Percentiles rank a stretch among this genome's conserved stretches.
Conservation (phyloP, 2,113 vertebrate genomes). For the Chascanopsetta lugubris region DNA sequence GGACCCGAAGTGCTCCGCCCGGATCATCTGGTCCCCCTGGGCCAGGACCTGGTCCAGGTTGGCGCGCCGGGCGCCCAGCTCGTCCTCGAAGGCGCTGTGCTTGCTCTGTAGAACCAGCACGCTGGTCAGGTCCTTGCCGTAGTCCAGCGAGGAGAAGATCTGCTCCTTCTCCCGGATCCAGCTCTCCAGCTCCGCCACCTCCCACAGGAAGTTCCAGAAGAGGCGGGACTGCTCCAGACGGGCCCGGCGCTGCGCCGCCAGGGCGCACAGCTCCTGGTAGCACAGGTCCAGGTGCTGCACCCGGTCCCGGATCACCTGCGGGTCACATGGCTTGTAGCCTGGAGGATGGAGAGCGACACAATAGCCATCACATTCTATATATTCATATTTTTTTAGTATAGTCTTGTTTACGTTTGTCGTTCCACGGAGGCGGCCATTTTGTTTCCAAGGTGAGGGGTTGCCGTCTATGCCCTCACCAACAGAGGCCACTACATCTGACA, state of each 20-base stretch:
- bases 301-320: conserved; percentile 91
- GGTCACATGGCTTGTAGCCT: conserved; percentile 96
- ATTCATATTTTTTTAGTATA: too few relatives aligned
- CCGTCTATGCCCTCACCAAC: too few relatives aligned
- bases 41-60: conserved; percentile 82
- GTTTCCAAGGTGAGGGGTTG: too few relatives aligned
- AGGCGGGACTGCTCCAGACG: conserved; percentile 88
- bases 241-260: conserved; percentile 85
- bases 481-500: too few relatives aligned
- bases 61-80: conserved; percentile 84
- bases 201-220: conserved; percentile 95
- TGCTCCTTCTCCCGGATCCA: conserved; percentile 98
- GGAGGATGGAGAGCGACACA: not conserved
- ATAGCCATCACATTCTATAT: not conserved
- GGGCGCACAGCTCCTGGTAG: conserved; percentile 84
- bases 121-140: conserved; percentile 92
- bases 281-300: conserved; percentile 92
- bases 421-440: too few relatives aligned
- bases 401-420: not conserved
- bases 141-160: conserved; percentile 92
- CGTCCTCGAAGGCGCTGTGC: conserved; percentile 92
- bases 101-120: conserved; percentile 91
- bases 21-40: conserved; percentile 84
- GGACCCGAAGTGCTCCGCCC: conserved; percentile 81
- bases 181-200: conserved; percentile 90